Evolutionary conservation across 2,797 vertebrate species (phyloP), one percentile per base, ranked within the genome.

Genomic region (Thaleichthys pacificus): DNA sequence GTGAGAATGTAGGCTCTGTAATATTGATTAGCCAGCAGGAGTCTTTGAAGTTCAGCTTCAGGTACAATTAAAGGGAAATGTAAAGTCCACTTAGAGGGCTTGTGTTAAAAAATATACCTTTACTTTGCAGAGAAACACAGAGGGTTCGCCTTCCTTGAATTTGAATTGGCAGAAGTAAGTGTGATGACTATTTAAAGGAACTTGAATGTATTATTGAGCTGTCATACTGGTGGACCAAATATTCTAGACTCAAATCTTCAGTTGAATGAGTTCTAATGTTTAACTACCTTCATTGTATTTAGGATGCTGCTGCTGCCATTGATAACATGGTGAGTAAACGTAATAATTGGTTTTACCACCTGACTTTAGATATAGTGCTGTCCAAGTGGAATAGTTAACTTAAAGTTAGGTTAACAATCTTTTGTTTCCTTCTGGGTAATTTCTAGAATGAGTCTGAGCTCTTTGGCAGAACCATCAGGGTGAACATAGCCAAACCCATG

Each of bases 401-500:
- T 42, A 47, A 14, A 47, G 42, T 47, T 14, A 47, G 11, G 42
- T 47, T 47, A 47, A 47, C 42, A 47, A 14, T 12, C 11, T 47
- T 47, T 47, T 38, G 14, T 56, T 68, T n/a, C 61, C 6, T 24
- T 14, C 1, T 58, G n/a, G 73, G 21, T 66, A 4, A 66, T 5
- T 49, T 72, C 51, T 76, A 96, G 95, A 97, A 96, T 0, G 95
- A 98, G 70, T 96, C 96, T 0, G 98, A 99, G 89, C 94, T 99
- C 69, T 99, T 99, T 57, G 97, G 98, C 61, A 92, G 97, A 76
- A 99, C 98, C 0, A 94, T 99, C 80, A 93, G 97, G 0, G 98
- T 99, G 77, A 99, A 99, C 89, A 94, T 96, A 11, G 98, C 98
- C 79, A 99, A 98, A 63, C 98, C 97, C 4, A 98, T 99, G 97